phyloP scores from a whole-genome alignment of 2,888 invertebrate species.

The Drosophila mercatorum region DNA sequence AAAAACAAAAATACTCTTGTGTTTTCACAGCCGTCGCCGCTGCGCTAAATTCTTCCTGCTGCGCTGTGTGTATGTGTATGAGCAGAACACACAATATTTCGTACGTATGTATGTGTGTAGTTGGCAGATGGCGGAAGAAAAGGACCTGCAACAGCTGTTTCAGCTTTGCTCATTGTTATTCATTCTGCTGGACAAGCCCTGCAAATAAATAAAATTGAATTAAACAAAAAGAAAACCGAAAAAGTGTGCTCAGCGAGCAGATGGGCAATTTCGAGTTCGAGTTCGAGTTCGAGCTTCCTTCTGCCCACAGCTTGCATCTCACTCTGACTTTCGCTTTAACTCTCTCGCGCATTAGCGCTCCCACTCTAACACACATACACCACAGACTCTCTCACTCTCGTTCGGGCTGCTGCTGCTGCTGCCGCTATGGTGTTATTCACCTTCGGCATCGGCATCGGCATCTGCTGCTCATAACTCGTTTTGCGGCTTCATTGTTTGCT shows the following conservation, averaged over 20 bases:
- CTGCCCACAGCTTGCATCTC: conserved; percentile 13
- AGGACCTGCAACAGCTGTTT: conserved; percentile 47
- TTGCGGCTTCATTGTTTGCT: conserved; percentile 65
- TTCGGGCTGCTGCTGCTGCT: conserved; percentile 32
- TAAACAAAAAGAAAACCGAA: background rate
- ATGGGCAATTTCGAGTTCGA: conserved; percentile 23
- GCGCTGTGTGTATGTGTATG: background rate
- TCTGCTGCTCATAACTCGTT: conserved; percentile 63
- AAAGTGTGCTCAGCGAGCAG: conserved; percentile 11
- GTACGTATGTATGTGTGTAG: background rate
- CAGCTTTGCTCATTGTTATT: conserved; percentile 1
- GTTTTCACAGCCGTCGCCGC: conserved; percentile 33
- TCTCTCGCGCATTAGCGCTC: conserved; percentile 17
- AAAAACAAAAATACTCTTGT: conserved; percentile 33
- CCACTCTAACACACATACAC: conserved; percentile 6
- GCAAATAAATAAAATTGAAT: conserved; percentile 23
- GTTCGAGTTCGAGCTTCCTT: conserved; percentile 27
- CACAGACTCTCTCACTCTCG: conserved; percentile 15
- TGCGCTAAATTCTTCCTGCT: conserved; percentile 41
- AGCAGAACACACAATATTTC: background rate
- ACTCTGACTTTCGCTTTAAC: conserved; percentile 25
- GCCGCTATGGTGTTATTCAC: conserved; percentile 65
- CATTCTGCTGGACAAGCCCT: conserved; percentile 19
- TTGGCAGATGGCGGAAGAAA: conserved; percentile 49
- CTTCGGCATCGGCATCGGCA: conserved; percentile 40